Conservation (phyloP, 2,888 invertebrate species). For the Drosophila kanekoi region DNA sequence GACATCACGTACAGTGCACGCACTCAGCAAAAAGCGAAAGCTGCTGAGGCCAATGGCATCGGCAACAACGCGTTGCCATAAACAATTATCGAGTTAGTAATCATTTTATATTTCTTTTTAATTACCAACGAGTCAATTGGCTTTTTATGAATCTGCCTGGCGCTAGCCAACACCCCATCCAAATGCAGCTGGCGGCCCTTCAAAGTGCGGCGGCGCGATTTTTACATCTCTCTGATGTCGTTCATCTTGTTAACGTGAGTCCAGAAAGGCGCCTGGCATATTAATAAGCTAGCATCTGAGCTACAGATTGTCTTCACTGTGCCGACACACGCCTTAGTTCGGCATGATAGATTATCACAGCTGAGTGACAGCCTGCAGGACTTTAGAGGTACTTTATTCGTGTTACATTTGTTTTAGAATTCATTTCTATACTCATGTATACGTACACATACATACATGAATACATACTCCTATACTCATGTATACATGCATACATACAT, state of each 20-base stretch:
- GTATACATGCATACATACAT: no score
- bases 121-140: constrained; percentile 36
- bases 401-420: no score
- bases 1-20: constrained; percentile 61
- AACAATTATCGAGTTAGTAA: constrained; percentile 31
- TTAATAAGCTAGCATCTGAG: constrained; percentile 35
- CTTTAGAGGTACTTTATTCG: no score
- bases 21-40: constrained; percentile 80
- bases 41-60: constrained; percentile 80
- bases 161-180: constrained; percentile 15
- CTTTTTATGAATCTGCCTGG: constrained; percentile 15
- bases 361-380: no score
- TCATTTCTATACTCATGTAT: no score
- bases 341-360: neutral
- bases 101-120: constrained; percentile 41
- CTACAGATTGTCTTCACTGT: neutral
- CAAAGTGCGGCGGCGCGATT: constrained; percentile 31
- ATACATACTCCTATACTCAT: no score
- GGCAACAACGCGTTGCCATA: constrained; percentile 59
- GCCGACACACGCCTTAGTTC: constrained; percentile 1
- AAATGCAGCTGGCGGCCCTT: constrained; percentile 20
- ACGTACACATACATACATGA: no score
- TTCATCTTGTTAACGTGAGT: constrained; percentile 30
- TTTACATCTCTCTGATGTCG: constrained; percentile 31
- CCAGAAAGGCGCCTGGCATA: constrained; percentile 43